These are phyloP conservation scores for Sympetrum striolatum DNA, from an alignment of 2,888 invertebrate genomes.

Conservation along the genomic window DNA sequence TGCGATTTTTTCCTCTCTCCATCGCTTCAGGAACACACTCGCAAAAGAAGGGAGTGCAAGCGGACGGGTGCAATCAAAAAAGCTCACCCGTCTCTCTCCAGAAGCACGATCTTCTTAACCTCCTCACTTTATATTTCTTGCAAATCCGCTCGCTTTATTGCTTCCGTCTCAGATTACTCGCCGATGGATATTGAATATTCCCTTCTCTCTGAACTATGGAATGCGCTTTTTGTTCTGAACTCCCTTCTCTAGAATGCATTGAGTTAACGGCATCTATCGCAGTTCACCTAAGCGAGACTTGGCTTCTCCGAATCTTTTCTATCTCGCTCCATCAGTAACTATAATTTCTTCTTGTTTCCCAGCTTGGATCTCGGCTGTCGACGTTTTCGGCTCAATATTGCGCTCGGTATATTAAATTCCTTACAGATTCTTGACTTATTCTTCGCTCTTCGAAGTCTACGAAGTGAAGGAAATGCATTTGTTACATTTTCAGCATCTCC, in stretches of 20 bases:
- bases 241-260: background rate
- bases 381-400: no score
- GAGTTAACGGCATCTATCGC: background rate
- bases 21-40: background rate
- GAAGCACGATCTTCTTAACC: background rate
- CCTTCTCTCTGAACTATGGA: background rate
- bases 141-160: background rate
- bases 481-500: no score
- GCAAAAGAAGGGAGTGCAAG: background rate
- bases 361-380: no score
- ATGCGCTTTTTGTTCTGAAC: background rate
- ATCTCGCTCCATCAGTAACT: no score
- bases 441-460: no score
- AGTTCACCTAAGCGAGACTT: background rate
- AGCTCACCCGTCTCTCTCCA: no score
- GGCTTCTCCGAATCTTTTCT: background rate
- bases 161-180: background rate
- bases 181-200: background rate
- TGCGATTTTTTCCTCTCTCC: background rate
- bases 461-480: no score
- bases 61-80: background rate
- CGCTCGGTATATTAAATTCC: no score
- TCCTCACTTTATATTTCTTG: background rate
- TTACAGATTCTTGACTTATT: no score
- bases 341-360: no score